Percentiles rank a stretch among this genome's conserved stretches.
Conservation (phyloP, 2,113 vertebrate species). For the Baryphthengus martii region DNA sequence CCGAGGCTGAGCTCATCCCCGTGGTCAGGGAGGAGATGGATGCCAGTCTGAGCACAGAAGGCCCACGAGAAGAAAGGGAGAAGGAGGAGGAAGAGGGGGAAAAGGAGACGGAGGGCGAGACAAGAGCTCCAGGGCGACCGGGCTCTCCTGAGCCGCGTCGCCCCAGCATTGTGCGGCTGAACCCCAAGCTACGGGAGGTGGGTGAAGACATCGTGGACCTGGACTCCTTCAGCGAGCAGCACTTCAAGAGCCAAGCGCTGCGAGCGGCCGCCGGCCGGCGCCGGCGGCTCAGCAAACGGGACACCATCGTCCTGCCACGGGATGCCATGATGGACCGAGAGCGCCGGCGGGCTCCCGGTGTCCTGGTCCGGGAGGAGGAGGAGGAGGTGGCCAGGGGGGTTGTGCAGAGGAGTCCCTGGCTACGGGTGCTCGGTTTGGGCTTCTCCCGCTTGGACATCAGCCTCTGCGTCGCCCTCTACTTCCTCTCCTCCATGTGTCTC, state of each 20-base stretch:
- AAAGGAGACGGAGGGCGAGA: background rate
- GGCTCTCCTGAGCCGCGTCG: background rate
- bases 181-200: background rate
- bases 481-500: conserved; percentile 85
- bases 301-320: background rate
- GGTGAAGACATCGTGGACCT: conserved; percentile 84
- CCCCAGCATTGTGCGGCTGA: conserved; percentile 72
- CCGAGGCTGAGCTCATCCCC: conserved; percentile 31
- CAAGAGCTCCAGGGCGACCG: background rate
- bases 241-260: conserved; percentile 79
- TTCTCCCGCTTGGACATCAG: conserved; percentile 89
- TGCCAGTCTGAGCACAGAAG: background rate
- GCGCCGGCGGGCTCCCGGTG: background rate
- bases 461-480: conserved; percentile 86
- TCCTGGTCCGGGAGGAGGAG: background rate
- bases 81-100: conserved; percentile 3
- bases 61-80: background rate
- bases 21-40: background rate
- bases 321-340: background rate
- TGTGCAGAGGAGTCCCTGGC: conserved; percentile 68
- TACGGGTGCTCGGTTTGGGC: conserved; percentile 79
- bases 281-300: conserved; percentile 49
- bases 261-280: background rate
- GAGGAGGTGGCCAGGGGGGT: background rate
- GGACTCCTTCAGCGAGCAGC: conserved; percentile 80